A percentile compares a stretch with the other conserved stretches of the same genome.
These are phyloP conservation scores for Passer montanus DNA, from an alignment of 2,113 vertebrate species.

Conservation along the genomic window DNA sequence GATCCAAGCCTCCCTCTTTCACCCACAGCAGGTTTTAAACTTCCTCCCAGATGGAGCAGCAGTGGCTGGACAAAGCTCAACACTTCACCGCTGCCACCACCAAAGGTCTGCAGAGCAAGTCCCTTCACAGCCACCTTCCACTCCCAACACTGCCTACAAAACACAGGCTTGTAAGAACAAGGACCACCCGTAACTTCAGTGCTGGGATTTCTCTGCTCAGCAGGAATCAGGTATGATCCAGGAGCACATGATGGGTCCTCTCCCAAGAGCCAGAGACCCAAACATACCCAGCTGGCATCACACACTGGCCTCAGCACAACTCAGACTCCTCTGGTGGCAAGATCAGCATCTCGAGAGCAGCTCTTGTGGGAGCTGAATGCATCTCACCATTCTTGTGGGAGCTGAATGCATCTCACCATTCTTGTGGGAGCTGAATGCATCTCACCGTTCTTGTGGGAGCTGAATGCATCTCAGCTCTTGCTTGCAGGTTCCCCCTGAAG, in stretches of 20 bases:
- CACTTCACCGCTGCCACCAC: not conserved
- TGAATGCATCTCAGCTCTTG: not conserved
- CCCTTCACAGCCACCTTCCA: not conserved
- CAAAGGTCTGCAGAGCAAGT: not conserved
- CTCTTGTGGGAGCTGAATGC: not conserved
- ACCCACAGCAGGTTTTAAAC: not conserved
- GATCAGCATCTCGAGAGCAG: not conserved
- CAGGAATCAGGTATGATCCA: not conserved
- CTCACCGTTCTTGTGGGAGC: not conserved
- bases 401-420: not conserved
- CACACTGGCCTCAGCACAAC: not conserved
- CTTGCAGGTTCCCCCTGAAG: not conserved
- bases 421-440: not conserved
- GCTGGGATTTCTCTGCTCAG: not conserved
- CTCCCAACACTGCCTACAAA: not conserved
- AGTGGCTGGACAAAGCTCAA: fast-evolving
- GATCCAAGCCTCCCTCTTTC: not conserved
- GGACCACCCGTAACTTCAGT: not conserved
- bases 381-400: not conserved
- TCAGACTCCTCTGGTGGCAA: not conserved
- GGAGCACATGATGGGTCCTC: fast-evolving
- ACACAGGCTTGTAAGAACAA: not conserved
- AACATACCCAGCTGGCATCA: not conserved
- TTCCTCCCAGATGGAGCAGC: not conserved
- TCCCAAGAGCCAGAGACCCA: not conserved